Base-by-base conservation (phyloP, 2,888 invertebrate species). In the Sussaba pulchella region DNA sequence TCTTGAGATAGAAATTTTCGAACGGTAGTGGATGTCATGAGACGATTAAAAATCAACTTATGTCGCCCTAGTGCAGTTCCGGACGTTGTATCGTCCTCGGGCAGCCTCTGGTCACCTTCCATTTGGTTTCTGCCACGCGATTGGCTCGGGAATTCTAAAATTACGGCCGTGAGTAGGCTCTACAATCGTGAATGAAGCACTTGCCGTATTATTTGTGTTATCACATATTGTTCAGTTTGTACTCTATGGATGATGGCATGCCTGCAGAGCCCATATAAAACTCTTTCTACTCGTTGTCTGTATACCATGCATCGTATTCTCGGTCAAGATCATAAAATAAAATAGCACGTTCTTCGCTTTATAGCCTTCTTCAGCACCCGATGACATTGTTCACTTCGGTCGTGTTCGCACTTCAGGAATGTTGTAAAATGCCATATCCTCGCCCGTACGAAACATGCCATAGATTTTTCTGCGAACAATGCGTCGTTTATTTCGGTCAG, bases 251-350 rank as follows among this genome's bases (percentile, higher is more conserved):
- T 9, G 10, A 12, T 8, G 47, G 47, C 17, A 4, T 9, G 2
- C 14, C 14, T 14, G 14, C 45, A 47, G 2, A 9, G 19, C 0
- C 19, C 19, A 19, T 50, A 50, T 12, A 10, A 21, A 6, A 19
- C 17, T 6, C 47, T 19, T 6, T 9, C 10, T 1, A 24, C 21
- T 9, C 8, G 21, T 3, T 0, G 2, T 50, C 2, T 12, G 50
- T 50, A 3, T 50, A 24, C 12, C 10, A 21, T 50, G 12, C 50
- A 50, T 50, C 19, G 21, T 39, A 41, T 41, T 21, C 61, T 61
- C 41, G 61, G 41, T 41, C 61, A 61, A 61, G 41, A 61, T 39
- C 61, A 21, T 61, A 61, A 61, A 61, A 41, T 41, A 41, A 61
- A 21, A 21, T 41, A 24, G 10, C n/a, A 41, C 21, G 21, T 41